These are phyloP conservation scores for Masticophis lateralis DNA, from an alignment of 2,797 vertebrate genomes.

Conservation along the genomic window DNA sequence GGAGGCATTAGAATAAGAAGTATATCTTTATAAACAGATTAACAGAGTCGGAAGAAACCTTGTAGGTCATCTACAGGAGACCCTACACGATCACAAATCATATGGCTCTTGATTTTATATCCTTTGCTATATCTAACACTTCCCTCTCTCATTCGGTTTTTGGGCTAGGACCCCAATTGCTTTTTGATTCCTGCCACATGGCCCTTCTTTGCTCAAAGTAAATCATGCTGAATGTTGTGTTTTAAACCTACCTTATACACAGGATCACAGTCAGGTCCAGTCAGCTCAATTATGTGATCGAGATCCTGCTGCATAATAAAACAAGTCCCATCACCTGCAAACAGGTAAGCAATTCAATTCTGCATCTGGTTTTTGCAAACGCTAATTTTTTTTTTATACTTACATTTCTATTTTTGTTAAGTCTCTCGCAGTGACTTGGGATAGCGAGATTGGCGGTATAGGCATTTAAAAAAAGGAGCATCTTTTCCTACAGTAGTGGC, in stretches of 20 bases:
- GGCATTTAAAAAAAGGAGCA: too few species aligned
- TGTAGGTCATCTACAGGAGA: too few species aligned
- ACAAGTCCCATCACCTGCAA: conserved; percentile 74
- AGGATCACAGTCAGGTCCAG: conserved; percentile 71
- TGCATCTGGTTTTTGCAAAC: not conserved
- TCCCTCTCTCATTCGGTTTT: not conserved
- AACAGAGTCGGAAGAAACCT: too few species aligned
- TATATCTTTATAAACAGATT: too few species aligned
- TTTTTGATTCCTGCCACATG: not conserved
- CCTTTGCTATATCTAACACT: too few species aligned
- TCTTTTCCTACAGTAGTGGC: too few species aligned
- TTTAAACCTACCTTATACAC: conserved; percentile 70
- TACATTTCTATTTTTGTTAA: too few species aligned
- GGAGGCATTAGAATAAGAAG: too few species aligned
- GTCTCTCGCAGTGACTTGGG: too few species aligned
- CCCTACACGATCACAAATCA: too few species aligned
- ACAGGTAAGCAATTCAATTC: not conserved
- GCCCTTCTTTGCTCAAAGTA: not conserved
- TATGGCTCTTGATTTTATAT: not conserved
- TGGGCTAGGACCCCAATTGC: not conserved
- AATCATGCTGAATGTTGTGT: fast-evolving
- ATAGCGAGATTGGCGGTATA: too few species aligned
- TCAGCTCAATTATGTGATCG: conserved; percentile 71
- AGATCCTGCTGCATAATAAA: conserved; percentile 76
- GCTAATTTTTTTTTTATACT: not conserved